Percentiles rank a stretch among this genome's conserved stretches.
phyloP scores from a whole-genome alignment of 1,140 invertebrate species.

The Neodiprion lecontei region DNA sequence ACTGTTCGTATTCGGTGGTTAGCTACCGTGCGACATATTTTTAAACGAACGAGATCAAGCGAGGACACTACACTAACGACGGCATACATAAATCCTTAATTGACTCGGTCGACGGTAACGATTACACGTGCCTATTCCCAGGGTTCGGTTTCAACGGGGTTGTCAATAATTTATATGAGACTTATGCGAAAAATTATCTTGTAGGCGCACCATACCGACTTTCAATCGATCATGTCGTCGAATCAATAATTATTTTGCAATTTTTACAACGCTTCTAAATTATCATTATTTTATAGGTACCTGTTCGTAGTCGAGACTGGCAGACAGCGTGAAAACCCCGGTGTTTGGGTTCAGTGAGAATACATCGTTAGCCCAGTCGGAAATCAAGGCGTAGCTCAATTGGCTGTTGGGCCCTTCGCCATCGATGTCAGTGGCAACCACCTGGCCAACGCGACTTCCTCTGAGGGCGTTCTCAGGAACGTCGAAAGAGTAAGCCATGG shows the following conservation, averaged over 20 bases:
- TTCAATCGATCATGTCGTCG: background rate
- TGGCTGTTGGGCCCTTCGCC: slow-evolving; percentile 84
- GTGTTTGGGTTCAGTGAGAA: slow-evolving; percentile 91
- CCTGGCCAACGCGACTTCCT: slow-evolving; percentile 81
- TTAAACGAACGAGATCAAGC: background rate
- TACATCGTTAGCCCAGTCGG: slow-evolving; percentile 93
- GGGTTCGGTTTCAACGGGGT: background rate
- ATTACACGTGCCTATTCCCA: background rate
- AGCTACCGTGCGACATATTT: background rate
- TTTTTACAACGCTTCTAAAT: too few species aligned
- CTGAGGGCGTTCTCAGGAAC: slow-evolving; percentile 84
- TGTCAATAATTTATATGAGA: too few species aligned
- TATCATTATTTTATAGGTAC: slow-evolving; percentile 56
- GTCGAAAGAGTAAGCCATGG: slow-evolving; percentile 87
- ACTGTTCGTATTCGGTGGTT: slow-evolving; percentile 3
- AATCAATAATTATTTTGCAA: too few species aligned
- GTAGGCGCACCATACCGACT: background rate
- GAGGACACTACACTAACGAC: background rate
- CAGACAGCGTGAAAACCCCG: slow-evolving; percentile 87
- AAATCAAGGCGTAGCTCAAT: slow-evolving; percentile 86
- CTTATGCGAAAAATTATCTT: too few species aligned
- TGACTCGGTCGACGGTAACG: background rate
- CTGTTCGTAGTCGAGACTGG: slow-evolving; percentile 91
- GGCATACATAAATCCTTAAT: slow-evolving; percentile 3
- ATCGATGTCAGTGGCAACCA: slow-evolving; percentile 85